Evolutionary conservation across 2,888 invertebrate genomes (phyloP).

Genomic region (Zygogramma bicolorata): DNA sequence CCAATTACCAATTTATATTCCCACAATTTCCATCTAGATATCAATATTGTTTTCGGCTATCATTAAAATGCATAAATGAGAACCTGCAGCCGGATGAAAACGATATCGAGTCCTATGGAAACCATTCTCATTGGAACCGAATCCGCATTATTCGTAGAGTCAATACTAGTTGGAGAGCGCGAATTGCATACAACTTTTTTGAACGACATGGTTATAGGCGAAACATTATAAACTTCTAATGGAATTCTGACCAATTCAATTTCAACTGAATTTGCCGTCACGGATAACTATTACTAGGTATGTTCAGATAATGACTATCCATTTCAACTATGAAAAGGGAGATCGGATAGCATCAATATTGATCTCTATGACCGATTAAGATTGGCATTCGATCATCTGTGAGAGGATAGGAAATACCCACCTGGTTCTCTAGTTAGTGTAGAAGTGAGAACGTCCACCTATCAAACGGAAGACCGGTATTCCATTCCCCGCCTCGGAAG

Average conservation of each 20-base stretch:
- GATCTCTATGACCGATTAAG: too few relatives aligned
- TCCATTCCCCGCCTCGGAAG: too few relatives aligned
- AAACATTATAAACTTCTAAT: neutral
- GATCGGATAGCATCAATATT: too few relatives aligned
- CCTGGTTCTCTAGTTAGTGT: too few relatives aligned
- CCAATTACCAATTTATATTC: neutral
- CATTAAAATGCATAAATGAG: neutral
- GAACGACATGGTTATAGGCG: neutral
- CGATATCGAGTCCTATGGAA: conserved; percentile 1
- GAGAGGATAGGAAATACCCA: too few relatives aligned
- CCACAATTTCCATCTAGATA: neutral
- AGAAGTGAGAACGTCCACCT: too few relatives aligned
- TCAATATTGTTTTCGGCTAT: neutral
- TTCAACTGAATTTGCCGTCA: neutral
- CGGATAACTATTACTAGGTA: neutral
- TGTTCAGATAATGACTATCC: neutral
- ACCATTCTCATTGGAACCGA: conserved; percentile 4
- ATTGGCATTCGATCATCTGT: too few relatives aligned
- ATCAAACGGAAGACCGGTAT: too few relatives aligned
- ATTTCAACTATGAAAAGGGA: too few relatives aligned
- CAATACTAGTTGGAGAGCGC: neutral
- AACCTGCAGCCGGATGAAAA: neutral
- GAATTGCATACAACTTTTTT: neutral
- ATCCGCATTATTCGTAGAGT: conserved; percentile 11
- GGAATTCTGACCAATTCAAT: neutral